Base-by-base conservation (phyloP, 1,140 invertebrate species). In the Heliconius nattereri region DNA sequence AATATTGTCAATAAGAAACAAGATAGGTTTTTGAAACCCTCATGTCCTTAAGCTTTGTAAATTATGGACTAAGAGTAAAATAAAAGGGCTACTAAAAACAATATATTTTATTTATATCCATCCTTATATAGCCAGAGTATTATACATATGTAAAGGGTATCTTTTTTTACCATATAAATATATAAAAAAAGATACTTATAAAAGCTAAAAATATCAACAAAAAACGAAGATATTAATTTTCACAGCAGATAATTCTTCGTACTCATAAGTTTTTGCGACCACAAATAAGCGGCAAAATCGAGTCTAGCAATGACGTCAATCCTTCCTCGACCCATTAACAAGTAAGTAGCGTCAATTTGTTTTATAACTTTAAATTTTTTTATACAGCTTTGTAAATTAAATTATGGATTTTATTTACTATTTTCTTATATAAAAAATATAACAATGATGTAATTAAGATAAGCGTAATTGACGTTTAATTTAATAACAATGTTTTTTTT, bases 261-360 rank as follows among this genome's bases (percentile, higher is more conserved):
- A 76, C n/a, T 71, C 26, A 49, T 45, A 76, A 29, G 37, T 70
- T 76, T 71, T 71, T 76, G 23, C 75, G 19, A 32, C 75, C n/a
- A 45, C 60, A 71, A 70, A 76, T 19, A 54, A 19, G 35, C n/a
- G 37, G 60, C 75, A 70, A 76, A 70, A 71, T 76, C 66, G 16
- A 26, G 54, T 40, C 35, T 37, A 76, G 13, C 54, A 76, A 71
- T 76, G 75, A 76, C 75, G 75, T 71, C 75, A 70, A 71, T 70
- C 60, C 37, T 49, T 19, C 16, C 37, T 40, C 60, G 37, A 76
- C 32, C 57, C 35, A 75, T 32, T 76, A 76, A 66, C 32, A 45
- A 70, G 75, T 26, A 7, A 26, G 23, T 9, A n/a, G n/a, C 11
- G 20, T 57, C 9, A 66, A 66, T 66, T 60, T 3, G 0, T 66